Base-by-base conservation (phyloP, 2,113 vertebrate species). In the Pelvicachromis taeniatus region DNA sequence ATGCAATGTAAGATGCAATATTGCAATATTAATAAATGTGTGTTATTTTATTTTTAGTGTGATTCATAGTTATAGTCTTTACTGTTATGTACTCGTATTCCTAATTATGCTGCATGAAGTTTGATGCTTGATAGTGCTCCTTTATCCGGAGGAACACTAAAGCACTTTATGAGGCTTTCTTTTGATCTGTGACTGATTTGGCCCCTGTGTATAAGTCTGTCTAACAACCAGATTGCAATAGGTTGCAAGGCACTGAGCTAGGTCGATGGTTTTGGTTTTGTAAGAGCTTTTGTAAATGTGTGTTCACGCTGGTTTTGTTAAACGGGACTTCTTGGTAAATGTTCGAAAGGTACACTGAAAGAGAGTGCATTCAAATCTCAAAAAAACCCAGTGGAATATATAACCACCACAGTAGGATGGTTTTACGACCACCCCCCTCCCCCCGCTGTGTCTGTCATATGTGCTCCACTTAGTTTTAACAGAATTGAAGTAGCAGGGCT, bases 401-500 rank as follows among this genome's bases (percentile, higher is more conserved):
- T 38, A n/a, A 35, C 10, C 35, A 16, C 63, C 65, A 56, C 19
- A n/a, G 58, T 63, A 31, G 13, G 65, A 83, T 54, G 55, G 58
- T 61, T 88, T 33, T 50, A 13, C 21, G 6, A 38, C 59, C 59
- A 10, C 1, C 11, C 10, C 48, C 55, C 23, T 10, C 31, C 17
- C 19, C 31, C 7, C 21, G 29, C 50, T 78, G 31, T 73, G 40
- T 81, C 55, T 75, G 2, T 85, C 21, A 5, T 40, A 56, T 68
- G 23, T 78, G 23, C 9, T 19, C 17, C 31, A 73, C 33, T 40
- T 55, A n/a, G n/a, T 50, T 68, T n/a, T 23, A 35, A 40, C 73
- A 38, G 52, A 68, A 58, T 77, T 42, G 40, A 83, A 83, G 85
- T 58, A 82, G 33, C 58, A 87, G 84, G 40, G 56, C 68, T 90